Base-by-base conservation (phyloP, 1,140 invertebrate species). In the Orchestia grillus region DNA sequence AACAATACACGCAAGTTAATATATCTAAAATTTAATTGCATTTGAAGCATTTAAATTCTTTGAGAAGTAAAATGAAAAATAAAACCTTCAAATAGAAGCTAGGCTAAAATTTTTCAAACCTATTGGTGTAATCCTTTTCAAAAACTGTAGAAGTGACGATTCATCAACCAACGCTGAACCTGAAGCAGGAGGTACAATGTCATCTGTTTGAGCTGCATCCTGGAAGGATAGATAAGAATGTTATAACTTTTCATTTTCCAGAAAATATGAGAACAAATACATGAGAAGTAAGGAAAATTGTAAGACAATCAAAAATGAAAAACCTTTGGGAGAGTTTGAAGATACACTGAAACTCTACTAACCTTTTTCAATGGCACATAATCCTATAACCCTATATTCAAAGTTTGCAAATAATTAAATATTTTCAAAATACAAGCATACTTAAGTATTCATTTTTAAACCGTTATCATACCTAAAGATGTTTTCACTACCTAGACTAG, bases 191-290 rank as follows among this genome's bases (percentile, higher is more conserved):
- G 96, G 41, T n/a, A 53, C 36, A 42, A 91, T 44, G 15, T 90
- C 90, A n/a, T 96, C 96, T 40, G 96, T 96, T 91, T 96, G 96
- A 15, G 88, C 87, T 90, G 87, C 88, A 96, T 28, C 87, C 96
- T 96, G 53, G 40, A n/a, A 96, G n/a, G 8, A 44, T 96, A 91
- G n/a, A 96, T 16, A 91, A 45, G n/a, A 96, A 42, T 44, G 4
- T 0, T 87, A 88, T n/a, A n/a, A n/a, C 43, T 96, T 87, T 43
- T 4, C 19, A 0, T n/a, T 36, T 15, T 44, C 11, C 40, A 43
- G 53, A 0, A 90, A 44, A 0, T 19, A 90, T 62, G 44, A 57
- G 44, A 44, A 53, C 42, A 4, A 53, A 16, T 44, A 90, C 47
- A 44, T 44, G 43, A n/a, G 41, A 43, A 45, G 19, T 41, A 28